Conservation (phyloP, 1,140 invertebrate genomes). For the Apis dorsata region DNA sequence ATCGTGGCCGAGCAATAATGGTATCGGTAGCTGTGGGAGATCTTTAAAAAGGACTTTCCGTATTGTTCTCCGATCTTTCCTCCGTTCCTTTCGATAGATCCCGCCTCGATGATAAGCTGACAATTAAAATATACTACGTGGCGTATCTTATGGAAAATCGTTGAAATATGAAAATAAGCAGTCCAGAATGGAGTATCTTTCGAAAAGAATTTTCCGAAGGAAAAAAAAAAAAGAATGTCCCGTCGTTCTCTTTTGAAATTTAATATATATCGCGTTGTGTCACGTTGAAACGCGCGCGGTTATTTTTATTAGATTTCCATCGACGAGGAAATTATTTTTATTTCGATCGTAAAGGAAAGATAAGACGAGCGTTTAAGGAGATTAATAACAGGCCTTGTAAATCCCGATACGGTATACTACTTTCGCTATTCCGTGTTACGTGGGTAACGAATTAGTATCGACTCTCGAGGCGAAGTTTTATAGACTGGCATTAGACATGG, state of each 20-base stretch:
- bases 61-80: conserved; percentile 25
- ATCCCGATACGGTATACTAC: conserved; percentile 1
- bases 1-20: conserved; percentile 36
- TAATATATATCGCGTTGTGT: not conserved
- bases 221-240: not conserved
- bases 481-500: conserved; percentile 57
- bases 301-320: conserved; percentile 29
- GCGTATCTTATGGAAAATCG: conserved; percentile 11
- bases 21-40: conserved; percentile 37
- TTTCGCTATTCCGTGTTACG: conserved; percentile 45
- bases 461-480: conserved; percentile 52
- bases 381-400: conserved; percentile 46
- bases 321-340: conserved; percentile 11
- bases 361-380: conserved; percentile 21
- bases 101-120: conserved; percentile 20
- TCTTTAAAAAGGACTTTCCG: not conserved
- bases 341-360: conserved; percentile 13
- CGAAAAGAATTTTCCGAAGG: not conserved
- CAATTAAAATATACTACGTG: conserved; percentile 24
- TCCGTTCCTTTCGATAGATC: conserved; percentile 30
- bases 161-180: conserved; percentile 19
- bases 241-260: not conserved
- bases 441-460: conserved; percentile 60
- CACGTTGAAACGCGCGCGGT: not conserved
- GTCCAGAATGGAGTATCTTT: not conserved